These are phyloP conservation scores for Priocnemis perturbator DNA, from an alignment of 2,888 invertebrate genomes.

Conservation along the genomic window DNA sequence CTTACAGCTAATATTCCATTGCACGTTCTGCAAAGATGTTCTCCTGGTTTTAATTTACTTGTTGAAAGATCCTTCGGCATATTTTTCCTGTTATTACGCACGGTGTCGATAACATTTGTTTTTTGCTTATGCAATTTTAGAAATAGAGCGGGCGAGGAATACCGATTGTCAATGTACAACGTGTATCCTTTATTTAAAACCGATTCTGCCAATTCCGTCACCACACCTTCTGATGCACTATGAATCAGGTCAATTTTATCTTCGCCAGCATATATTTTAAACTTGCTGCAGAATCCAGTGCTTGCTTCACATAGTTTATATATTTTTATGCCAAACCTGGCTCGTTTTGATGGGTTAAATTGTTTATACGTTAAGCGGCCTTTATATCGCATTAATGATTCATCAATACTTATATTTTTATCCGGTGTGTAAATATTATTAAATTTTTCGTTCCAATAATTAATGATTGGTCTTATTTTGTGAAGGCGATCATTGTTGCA, in stretches of 20 bases:
- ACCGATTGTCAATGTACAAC: too few species aligned
- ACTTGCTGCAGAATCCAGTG: slow-evolving; percentile 26
- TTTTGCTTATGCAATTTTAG: slow-evolving; percentile 21
- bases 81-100: slow-evolving; percentile 24
- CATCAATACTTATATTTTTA: slow-evolving; percentile 3
- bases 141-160: slow-evolving; percentile 27
- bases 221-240: slow-evolving; percentile 28
- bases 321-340: slow-evolving; percentile 19
- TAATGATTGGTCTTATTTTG: slow-evolving; percentile 51
- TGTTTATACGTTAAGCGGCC: slow-evolving; percentile 12
- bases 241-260: slow-evolving; percentile 21
- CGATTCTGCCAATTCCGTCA: slow-evolving; percentile 25
- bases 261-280: slow-evolving; percentile 32
- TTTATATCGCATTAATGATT: slow-evolving; percentile 12
- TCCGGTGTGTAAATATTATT: slow-evolving; percentile 46
- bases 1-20: slow-evolving; percentile 19
- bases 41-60: slow-evolving; percentile 16
- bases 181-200: slow-evolving; percentile 19
- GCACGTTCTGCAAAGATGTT: slow-evolving; percentile 18
- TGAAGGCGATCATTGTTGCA: slow-evolving; percentile 42
- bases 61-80: slow-evolving; percentile 15
- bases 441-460: slow-evolving; percentile 53
- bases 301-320: slow-evolving; percentile 32
- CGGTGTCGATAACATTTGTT: slow-evolving; percentile 25
- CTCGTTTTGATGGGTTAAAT: slow-evolving; percentile 5